Evolutionary conservation across 2,888 invertebrate species (phyloP).

Genomic region (Phalera bucephala): DNA sequence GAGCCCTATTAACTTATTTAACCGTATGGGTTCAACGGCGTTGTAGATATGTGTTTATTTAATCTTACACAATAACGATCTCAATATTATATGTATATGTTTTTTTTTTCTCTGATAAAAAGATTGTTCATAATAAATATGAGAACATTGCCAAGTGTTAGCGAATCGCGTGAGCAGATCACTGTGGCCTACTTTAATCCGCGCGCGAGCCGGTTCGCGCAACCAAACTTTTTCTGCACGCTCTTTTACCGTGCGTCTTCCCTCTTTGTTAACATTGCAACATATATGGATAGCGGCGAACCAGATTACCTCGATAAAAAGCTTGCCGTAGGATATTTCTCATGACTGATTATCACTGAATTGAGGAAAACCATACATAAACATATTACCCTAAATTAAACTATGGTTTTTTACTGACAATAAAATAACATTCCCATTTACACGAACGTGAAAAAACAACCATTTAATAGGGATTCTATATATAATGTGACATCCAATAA

Average conservation of each 20-base stretch:
- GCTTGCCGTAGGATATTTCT: not conserved
- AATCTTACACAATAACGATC: too few relatives aligned
- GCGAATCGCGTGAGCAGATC: slow-evolving; percentile 51
- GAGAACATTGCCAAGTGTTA: slow-evolving; percentile 32
- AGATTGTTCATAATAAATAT: slow-evolving; percentile 22
- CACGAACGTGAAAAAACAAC: too few relatives aligned
- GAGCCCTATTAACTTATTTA: too few relatives aligned
- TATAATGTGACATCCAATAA: too few relatives aligned
- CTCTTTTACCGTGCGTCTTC: slow-evolving; percentile 36
- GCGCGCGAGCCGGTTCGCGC: slow-evolving; percentile 43
- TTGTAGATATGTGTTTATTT: too few relatives aligned
- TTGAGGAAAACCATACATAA: slow-evolving; percentile 13
- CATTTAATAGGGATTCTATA: too few relatives aligned
- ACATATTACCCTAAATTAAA: too few relatives aligned
- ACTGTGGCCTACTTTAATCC: slow-evolving; percentile 54
- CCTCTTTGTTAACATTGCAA: slow-evolving; percentile 23
- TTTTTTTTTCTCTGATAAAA: too few relatives aligned
- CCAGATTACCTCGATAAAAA: slow-evolving; percentile 25
- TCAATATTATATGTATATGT: too few relatives aligned
- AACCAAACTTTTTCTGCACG: slow-evolving; percentile 45
- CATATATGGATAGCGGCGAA: slow-evolving; percentile 16
- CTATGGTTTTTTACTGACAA: too few relatives aligned
- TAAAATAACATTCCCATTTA: too few relatives aligned
- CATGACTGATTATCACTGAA: slow-evolving; percentile 3
- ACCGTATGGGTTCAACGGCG: too few relatives aligned